Percentiles rank a stretch among this genome's conserved stretches.
Evolutionary conservation across 2,797 vertebrate genomes (phyloP).

Genomic region (Hydrophis major): DNA sequence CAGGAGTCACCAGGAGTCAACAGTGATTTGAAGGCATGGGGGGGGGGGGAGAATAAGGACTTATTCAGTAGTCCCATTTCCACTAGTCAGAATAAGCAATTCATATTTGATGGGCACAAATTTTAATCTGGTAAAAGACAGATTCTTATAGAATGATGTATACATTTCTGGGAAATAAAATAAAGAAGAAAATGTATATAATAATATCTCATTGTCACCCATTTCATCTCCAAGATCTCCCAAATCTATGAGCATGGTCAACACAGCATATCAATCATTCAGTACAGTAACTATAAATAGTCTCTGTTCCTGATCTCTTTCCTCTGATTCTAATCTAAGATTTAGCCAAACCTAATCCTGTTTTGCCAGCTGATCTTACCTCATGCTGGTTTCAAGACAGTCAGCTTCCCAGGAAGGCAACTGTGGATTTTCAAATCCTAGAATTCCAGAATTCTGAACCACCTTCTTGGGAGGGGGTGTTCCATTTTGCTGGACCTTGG

Average conservation of each 20-base stretch:
- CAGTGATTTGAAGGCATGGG: not conserved
- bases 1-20: not conserved
- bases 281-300: not conserved
- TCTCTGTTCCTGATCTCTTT: not conserved
- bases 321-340: not conserved
- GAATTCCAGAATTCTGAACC: slow-evolving; percentile 9
- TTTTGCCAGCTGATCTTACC: not conserved
- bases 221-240: not conserved
- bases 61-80: not conserved
- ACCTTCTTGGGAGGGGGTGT: not conserved
- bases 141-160: not conserved
- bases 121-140: not conserved
- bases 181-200: not conserved
- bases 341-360: not conserved
- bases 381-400: not conserved
- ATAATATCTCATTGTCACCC: not conserved
- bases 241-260: not conserved
- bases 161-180: not conserved
- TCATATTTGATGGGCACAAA: not conserved
- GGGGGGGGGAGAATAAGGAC: not conserved
- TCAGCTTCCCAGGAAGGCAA: not conserved
- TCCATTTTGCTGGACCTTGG: not conserved
- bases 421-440: slow-evolving; percentile 13
- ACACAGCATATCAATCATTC: not conserved
- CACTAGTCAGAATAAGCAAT: not conserved